phyloP scores from a whole-genome alignment of 2,797 vertebrate species.

The Falco novaeseelandiae region DNA sequence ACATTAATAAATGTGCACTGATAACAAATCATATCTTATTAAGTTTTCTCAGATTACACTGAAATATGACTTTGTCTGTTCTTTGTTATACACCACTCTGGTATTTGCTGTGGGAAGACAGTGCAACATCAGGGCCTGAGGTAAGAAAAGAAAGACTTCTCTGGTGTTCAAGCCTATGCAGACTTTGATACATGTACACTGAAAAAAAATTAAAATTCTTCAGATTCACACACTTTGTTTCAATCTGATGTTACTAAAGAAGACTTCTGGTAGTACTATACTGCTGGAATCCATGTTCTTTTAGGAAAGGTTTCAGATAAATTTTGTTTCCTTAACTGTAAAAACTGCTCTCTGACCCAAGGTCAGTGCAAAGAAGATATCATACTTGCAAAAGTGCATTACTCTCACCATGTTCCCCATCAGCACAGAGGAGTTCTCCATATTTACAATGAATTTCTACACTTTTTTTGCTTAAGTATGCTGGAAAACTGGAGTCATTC shows the following conservation, averaged over 20 bases:
- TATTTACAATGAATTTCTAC: background rate
- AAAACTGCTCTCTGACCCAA: background rate
- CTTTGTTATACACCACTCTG: background rate
- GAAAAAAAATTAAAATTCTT: background rate
- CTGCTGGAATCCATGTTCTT: background rate
- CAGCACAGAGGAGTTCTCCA: background rate
- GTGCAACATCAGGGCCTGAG: background rate
- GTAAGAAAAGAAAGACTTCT: background rate
- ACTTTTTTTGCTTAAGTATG: background rate
- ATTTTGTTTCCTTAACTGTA: background rate
- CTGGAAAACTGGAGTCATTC: background rate
- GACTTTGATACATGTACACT: background rate
- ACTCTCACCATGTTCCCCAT: background rate
- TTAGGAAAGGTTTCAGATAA: background rate
- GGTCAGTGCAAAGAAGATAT: background rate
- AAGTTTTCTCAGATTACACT: background rate
- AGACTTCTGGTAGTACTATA: background rate
- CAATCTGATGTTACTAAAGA: background rate
- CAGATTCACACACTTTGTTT: background rate
- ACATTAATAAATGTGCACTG: constrained; percentile 13
- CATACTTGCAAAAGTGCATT: background rate
- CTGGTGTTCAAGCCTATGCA: background rate
- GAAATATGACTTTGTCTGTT: constrained; percentile 26
- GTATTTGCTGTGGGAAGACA: background rate
- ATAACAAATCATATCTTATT: constrained; percentile 3